Evolutionary conservation across 2,888 invertebrate genomes (phyloP), one percentile per base, ranked within the genome.

Genomic region (Sceliomorpha sp.): DNA sequence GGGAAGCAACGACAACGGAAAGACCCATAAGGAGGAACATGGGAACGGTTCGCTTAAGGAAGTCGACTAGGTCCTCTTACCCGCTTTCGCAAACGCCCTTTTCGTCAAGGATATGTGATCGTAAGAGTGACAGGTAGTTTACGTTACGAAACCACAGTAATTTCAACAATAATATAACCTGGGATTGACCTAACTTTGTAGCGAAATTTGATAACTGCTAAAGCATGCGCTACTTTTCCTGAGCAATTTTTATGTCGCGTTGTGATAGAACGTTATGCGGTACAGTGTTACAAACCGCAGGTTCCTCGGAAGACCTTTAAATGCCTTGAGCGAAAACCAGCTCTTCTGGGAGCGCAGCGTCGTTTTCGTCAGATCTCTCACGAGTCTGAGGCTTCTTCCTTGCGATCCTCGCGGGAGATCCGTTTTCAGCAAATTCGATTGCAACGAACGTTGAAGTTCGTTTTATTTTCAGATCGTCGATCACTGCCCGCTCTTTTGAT

Each of bases 1-100:
- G 88, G 88, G 88, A 88, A 88, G 81, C 84, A 76, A 76, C 82
- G 86, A 84, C 84, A 86, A 87, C 86, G 87, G 86, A 88, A 87
- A 84, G 85, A 80, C 87, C 77, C 87, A 86, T 79, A 78, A 82
- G 78, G 75, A 73, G 70, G 67, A 76, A 80, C 83, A 87, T 87
- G 87, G 87, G 88, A 87, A 88, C 82, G 81, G 70, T 75, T 77
- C 78, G 56, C 66, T 72, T 75, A 44, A 71, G 64, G 59, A 62
- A 70, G 72, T 68, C 68, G 78, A 40, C 44, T 42, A 53, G 55
- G 63, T 60, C 59, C 60, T 60, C 51, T 69, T 63, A 59, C 66
- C 70, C 60, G 62, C 64, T 58, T 70, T 68, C 73, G 45, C 67
- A 50, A 58, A 47, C 55, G 68, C 67, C 69, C 68, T 73, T 70